Evolutionary conservation across 2,888 invertebrate species (phyloP).

Genomic region (Deilephila elpenor): DNA sequence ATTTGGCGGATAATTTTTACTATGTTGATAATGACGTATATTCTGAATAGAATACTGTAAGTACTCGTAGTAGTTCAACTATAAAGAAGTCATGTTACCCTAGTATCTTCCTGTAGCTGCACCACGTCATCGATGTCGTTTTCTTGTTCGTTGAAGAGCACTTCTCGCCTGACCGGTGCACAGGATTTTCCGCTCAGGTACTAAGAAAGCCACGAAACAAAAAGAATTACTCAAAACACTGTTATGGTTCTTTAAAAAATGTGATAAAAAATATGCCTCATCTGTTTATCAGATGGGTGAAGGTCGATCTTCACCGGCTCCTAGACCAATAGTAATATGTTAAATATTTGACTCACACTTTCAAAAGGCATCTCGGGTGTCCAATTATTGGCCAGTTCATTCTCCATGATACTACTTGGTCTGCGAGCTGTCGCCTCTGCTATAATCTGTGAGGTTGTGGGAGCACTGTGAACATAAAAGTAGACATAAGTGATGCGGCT

Average conservation of each 20-base stretch:
- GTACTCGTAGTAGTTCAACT: no score
- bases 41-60: no score
- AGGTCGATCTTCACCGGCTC: no score
- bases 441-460: slow-evolving; percentile 34
- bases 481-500: not conserved
- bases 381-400: slow-evolving; percentile 93
- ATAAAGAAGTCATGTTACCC: slow-evolving; percentile 43
- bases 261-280: no score
- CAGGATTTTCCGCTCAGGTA: slow-evolving; percentile 30
- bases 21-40: no score
- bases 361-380: slow-evolving; percentile 96
- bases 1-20: no score
- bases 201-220: not conserved
- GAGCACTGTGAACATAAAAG: slow-evolving; percentile 4
- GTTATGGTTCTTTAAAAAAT: no score
- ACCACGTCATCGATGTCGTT: slow-evolving; percentile 64
- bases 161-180: not conserved
- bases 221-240: not conserved
- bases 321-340: not conserved
- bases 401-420: slow-evolving; percentile 87
- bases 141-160: slow-evolving; percentile 39
- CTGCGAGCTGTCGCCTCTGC: slow-evolving; percentile 55
- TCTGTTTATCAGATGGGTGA: no score
- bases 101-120: slow-evolving; percentile 61
- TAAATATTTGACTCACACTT: slow-evolving; percentile 86